Evolutionary conservation across 92 coral and sea anemone genomes (phyloP).

Genomic region (Porites lobata): DNA sequence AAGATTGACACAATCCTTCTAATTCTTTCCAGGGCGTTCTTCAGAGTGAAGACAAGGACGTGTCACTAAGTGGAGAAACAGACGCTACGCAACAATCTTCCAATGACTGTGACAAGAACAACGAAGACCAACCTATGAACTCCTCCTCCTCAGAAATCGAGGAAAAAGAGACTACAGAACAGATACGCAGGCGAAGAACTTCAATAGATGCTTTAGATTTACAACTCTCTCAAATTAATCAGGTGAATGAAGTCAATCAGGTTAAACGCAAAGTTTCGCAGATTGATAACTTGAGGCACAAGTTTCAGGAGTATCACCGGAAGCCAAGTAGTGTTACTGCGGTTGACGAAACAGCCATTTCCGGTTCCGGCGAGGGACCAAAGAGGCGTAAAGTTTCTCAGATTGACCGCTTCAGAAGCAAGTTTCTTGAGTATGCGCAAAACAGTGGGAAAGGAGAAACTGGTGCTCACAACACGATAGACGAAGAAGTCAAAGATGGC

Average conservation of each 20-base stretch:
- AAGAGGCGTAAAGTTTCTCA: conserved; percentile 69
- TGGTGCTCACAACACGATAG: not conserved
- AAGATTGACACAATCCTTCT: not conserved
- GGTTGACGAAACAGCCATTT: conserved; percentile 6
- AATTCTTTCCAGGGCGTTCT: conserved; percentile 24
- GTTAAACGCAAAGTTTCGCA: conserved; percentile 63
- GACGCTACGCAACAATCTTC: not conserved
- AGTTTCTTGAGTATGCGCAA: conserved; percentile 41
- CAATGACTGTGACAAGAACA: not conserved
- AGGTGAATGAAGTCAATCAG: conserved; percentile 12
- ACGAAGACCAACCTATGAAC: not conserved
- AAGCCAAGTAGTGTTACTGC: not conserved
- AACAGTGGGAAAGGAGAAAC: conserved; percentile 36
- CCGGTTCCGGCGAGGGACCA: conserved; percentile 13
- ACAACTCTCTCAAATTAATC: conserved; percentile 4
- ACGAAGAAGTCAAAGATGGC: not conserved
- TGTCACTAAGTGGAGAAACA: not conserved
- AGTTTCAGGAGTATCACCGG: conserved; percentile 38
- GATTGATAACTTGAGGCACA: conserved; percentile 66
- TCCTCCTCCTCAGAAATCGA: conserved; percentile 16
- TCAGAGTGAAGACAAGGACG: conserved; percentile 33
- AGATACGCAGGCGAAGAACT: conserved; percentile 33
- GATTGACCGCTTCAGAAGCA: conserved; percentile 72
- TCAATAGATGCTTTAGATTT: conserved; percentile 75
- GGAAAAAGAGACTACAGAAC: conserved; percentile 27